These are phyloP conservation scores for Herpailurus yagouaroundi DNA, from an alignment of 2,113 vertebrate species.

Conservation along the genomic window DNA sequence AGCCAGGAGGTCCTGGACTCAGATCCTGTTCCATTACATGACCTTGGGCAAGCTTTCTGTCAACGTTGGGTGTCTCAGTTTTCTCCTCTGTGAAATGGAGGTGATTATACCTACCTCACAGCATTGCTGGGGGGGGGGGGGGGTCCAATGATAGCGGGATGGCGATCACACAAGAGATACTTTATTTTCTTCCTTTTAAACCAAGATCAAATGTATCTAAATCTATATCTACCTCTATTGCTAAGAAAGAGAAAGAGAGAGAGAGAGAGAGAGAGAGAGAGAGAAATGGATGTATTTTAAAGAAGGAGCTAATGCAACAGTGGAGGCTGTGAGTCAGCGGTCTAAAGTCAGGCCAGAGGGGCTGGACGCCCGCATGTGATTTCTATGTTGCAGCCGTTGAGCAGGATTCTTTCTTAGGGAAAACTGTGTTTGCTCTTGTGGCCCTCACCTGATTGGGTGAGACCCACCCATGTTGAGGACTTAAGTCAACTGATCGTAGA, in stretches of 20 bases:
- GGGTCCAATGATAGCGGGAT: background rate
- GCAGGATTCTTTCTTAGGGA: background rate
- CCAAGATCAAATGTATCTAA: background rate
- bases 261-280: background rate
- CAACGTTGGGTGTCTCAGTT: background rate
- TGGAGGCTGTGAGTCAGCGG: background rate
- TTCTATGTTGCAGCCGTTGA: background rate
- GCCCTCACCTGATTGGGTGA: background rate
- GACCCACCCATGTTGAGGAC: background rate
- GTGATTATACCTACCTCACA: background rate
- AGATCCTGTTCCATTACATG: background rate
- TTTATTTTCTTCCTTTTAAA: slow-evolving; percentile 37
- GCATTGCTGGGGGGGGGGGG: background rate
- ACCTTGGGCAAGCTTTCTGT: background rate
- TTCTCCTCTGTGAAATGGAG: background rate
- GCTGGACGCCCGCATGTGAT: background rate
- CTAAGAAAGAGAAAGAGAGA: background rate
- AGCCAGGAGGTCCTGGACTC: background rate
- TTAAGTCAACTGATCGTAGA: background rate
- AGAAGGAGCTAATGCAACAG: background rate
- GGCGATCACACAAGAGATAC: background rate
- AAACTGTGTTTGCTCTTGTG: background rate
- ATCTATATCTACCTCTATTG: background rate
- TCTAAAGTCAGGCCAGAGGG: background rate
- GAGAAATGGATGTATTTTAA: background rate